phyloP scores from a whole-genome alignment of 2,113 vertebrate genomes.

The Pedionomus torquatus region DNA sequence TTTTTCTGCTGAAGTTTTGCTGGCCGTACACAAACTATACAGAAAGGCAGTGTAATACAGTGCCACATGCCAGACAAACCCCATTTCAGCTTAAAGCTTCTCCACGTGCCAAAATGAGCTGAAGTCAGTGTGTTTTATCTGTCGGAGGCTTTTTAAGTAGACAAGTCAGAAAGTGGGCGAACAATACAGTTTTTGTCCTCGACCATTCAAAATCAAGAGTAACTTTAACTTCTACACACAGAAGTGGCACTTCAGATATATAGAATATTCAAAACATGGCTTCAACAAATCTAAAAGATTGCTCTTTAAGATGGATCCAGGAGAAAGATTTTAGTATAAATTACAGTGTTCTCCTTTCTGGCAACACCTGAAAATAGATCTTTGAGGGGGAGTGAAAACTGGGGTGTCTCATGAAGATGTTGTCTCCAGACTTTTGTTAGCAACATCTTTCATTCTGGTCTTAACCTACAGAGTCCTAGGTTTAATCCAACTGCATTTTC shows the following conservation, averaged over 20 bases:
- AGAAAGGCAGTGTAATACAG: neutral
- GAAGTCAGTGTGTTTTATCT: neutral
- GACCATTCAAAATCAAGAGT: neutral
- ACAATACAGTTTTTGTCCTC: neutral
- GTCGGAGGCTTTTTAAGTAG: neutral
- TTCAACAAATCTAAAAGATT: neutral
- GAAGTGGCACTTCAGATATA: neutral
- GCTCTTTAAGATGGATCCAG: neutral
- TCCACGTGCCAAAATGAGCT: neutral
- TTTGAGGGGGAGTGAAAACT: slow-evolving; percentile 7
- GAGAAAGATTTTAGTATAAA: neutral
- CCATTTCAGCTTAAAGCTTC: neutral
- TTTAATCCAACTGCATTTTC: neutral
- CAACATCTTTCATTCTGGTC: neutral
- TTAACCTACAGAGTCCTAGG: neutral
- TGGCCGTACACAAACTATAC: neutral
- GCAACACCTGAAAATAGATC: slow-evolving; percentile 20
- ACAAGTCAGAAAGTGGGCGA: neutral
- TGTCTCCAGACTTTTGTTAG: neutral
- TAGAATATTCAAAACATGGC: neutral
- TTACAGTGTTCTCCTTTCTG: neutral
- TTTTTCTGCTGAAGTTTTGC: neutral
- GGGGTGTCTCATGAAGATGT: slow-evolving; percentile 12
- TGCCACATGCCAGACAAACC: neutral
- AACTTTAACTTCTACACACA: neutral